Percentiles rank a stretch among this genome's conserved stretches.
phyloP scores from a whole-genome alignment of 2,888 invertebrate genomes.

The Scaptomyza tumidula region DNA sequence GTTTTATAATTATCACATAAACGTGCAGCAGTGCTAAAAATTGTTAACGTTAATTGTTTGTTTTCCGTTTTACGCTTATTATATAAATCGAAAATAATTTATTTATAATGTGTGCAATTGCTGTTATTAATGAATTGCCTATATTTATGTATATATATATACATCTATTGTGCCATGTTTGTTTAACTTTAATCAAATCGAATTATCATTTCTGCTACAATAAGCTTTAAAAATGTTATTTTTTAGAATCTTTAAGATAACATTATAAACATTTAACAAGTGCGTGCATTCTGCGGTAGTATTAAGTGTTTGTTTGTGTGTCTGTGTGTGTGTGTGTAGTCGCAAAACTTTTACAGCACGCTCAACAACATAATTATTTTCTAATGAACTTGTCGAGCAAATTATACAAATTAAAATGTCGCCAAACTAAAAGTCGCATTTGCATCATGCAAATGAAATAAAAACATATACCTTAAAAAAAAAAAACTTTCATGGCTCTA shows the following conservation, averaged over 20 bases:
- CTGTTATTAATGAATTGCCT: slow-evolving; percentile 37
- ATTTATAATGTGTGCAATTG: slow-evolving; percentile 35
- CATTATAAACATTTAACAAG: slow-evolving; percentile 47
- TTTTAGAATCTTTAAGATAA: slow-evolving; percentile 19
- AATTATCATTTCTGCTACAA: slow-evolving; percentile 29
- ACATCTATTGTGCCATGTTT: slow-evolving; percentile 16
- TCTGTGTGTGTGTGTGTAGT: slow-evolving; percentile 15
- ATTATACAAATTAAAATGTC: slow-evolving; percentile 61
- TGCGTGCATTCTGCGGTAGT: slow-evolving; percentile 24
- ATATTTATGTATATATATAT: slow-evolving; percentile 15
- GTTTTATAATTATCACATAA: slow-evolving; percentile 71
- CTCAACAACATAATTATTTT: slow-evolving; percentile 54
- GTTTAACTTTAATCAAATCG: slow-evolving; percentile 15
- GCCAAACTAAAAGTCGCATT: slow-evolving; percentile 37
- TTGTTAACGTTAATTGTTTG: slow-evolving; percentile 66
- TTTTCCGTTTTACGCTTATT: slow-evolving; percentile 22
- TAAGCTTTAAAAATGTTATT: slow-evolving; percentile 14
- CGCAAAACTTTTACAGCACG: slow-evolving; percentile 38
- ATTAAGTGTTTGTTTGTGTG: slow-evolving; percentile 11
- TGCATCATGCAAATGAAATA: slow-evolving; percentile 32
- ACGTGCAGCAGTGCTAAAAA: slow-evolving; percentile 73
- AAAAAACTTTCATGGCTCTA: slow-evolving; percentile 39
- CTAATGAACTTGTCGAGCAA: slow-evolving; percentile 53
- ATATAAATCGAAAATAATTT: slow-evolving; percentile 46
- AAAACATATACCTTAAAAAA: slow-evolving; percentile 26